Evolutionary conservation across 35 echinoderm and acorn worm species (phyloP), one percentile per base, ranked within the genome.

Genomic region (Diadema setosum): DNA sequence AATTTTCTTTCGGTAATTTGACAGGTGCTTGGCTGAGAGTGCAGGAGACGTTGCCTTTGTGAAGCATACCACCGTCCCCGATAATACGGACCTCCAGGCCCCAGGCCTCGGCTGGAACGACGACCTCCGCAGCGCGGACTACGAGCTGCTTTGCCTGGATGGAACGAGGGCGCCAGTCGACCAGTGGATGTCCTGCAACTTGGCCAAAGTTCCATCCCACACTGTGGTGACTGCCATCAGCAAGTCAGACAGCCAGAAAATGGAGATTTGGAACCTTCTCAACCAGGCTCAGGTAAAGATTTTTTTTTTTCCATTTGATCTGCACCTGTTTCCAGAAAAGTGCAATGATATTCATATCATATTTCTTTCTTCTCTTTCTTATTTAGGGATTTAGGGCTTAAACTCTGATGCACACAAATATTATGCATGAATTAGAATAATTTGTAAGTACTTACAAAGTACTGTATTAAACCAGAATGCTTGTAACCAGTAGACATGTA

Each of bases 21-120:
- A n/a, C 58, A 95, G 93, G 46, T 95, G 93, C 61, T 70, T 95
- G 67, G 93, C 58, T 26, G 93, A 87, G 46, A 70, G 14, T 16
- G 80, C 58, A 0, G 93, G 93, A 45, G 93, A 95, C 17, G 93
- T 95, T 48, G 93, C 93, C 24, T 95, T 95, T 60, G 84, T 95
- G 12, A 95, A 95, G 80, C 93, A 95, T 33, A 75, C 85, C 26
- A 95, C 93, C 0, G 85, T 95, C 9, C 20, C 45, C 17, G 56
- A 76, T 3, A 92, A 87, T 36, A 80, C 59, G 20, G 37, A 85
- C 35, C n/a, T n/a, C n/a, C n/a, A n/a, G n/a, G n/a, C n/a, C n/a
- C n/a, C n/a, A n/a, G 83, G 55, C 1, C 70, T 17, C 23, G 83
- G 83, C 34, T 96, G 94, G 94, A 81, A 58, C 14, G 7, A 8